Evolutionary conservation across 2,113 vertebrate species (phyloP), one percentile per base, ranked within the genome.

Genomic region (Carettochelys insculpta): DNA sequence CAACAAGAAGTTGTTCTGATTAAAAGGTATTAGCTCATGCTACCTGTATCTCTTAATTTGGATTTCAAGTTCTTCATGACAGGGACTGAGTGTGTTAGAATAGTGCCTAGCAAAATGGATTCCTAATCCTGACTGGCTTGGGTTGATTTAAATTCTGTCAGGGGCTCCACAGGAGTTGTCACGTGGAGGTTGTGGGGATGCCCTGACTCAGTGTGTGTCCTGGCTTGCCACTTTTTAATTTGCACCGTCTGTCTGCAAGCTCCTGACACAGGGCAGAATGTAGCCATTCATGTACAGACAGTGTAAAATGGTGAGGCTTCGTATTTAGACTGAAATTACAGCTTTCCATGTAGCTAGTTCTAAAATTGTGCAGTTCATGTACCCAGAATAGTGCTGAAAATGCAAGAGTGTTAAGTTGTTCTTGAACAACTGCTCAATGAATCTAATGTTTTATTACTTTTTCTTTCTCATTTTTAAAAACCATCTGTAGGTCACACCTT

Each of bases 401-500:
- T 71, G 38, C 65, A 38, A 41, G 19, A n/a, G 38, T 25, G 38
- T 25, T 73, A 43, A 3, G 24, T 41, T 73, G 87, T 45, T 94
- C 52, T 50, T 10, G 76, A 81, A 52, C 77, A 87, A 83, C 52
- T 83, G 41, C 68, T 86, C 80, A 82, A 79, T 89, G 47, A 82
- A 81, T 51, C 71, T 76, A 45, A 52, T 71, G 20, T 29, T 80
- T 85, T 83, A 43, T 43, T 43, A 73, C 58, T n/a, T 25, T 41
- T 41, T 10, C 17, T 22, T 38, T 11, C 11, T 20, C 38, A n/a
- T 25, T 73, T 73, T 73, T 34, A 9, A 20, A 25, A 73, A 38
- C 65, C 38, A 43, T 8, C n/a, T 25, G 22, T 11, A 41, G 16
- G 47, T 0, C 0, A 89, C 45, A 47, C 47, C 0, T 22, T 77